phyloP scores from a whole-genome alignment of 2,797 vertebrate species.

The Sternotherus odoratus region DNA sequence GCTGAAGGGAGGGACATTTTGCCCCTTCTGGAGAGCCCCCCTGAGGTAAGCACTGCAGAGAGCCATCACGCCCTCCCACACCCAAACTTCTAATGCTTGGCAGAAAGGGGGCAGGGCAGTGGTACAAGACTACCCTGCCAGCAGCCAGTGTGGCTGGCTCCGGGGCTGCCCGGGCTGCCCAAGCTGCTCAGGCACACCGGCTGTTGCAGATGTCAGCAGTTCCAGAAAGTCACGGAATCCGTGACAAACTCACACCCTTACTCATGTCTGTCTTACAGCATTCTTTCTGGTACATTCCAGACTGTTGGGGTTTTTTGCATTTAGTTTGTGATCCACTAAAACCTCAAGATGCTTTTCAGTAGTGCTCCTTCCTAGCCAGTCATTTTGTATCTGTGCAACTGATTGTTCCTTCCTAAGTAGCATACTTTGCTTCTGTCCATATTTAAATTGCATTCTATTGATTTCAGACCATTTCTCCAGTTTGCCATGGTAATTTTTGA shows the following conservation, averaged over 20 bases:
- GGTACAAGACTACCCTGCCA: too few species aligned
- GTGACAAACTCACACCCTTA: too few species aligned
- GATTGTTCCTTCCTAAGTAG: background rate
- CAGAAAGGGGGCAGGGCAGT: fast-evolving
- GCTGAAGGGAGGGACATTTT: too few species aligned
- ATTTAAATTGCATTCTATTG: background rate
- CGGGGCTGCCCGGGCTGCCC: too few species aligned
- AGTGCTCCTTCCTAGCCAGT: background rate
- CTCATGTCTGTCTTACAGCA: background rate
- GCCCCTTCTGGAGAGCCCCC: too few species aligned
- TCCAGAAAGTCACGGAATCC: too few species aligned
- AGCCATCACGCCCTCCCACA: too few species aligned
- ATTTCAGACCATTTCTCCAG: background rate
- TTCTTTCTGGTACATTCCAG: background rate
- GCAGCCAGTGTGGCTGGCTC: too few species aligned
- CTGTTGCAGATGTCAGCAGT: too few species aligned
- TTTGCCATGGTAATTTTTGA: background rate
- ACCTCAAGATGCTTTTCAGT: background rate
- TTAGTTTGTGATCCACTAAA: background rate
- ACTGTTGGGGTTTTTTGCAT: background rate
- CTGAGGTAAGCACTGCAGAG: too few species aligned
- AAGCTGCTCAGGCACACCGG: too few species aligned
- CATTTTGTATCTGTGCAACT: background rate
- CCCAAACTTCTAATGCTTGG: too few species aligned
- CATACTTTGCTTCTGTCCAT: background rate